Evolutionary conservation across 2,888 invertebrate genomes (phyloP).

Genomic region (Nomada ruficornis): DNA sequence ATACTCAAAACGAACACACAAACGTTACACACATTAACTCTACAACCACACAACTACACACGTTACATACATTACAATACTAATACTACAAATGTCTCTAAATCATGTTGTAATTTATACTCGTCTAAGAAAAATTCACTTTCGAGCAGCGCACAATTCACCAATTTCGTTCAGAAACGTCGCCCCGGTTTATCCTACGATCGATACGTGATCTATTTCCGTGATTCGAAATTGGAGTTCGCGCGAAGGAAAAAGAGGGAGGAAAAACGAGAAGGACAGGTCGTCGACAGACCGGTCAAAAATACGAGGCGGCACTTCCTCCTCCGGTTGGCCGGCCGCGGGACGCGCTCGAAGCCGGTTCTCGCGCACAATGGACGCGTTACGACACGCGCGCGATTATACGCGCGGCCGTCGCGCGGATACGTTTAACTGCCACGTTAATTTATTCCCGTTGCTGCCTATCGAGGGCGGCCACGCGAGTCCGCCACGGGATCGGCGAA

Average conservation of each 20-base stretch:
- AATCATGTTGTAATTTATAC: too few species aligned
- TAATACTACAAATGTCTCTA: too few species aligned
- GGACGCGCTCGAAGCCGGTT: slow-evolving; percentile 68
- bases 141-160: too few species aligned
- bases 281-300: slow-evolving; percentile 31
- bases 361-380: slow-evolving; percentile 75
- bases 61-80: too few species aligned
- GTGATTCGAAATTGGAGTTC: not conserved
- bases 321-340: slow-evolving; percentile 32
- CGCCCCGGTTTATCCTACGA: too few species aligned
- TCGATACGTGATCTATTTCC: not conserved
- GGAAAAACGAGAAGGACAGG: slow-evolving; percentile 12
- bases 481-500: slow-evolving; percentile 61
- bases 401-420: slow-evolving; percentile 63
- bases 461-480: slow-evolving; percentile 72
- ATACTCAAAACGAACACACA: too few species aligned
- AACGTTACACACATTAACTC: too few species aligned
- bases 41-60: too few species aligned
- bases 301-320: slow-evolving; percentile 59
- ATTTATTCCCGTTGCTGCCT: slow-evolving; percentile 75
- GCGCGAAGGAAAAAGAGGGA: not conserved
- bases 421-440: slow-evolving; percentile 74
- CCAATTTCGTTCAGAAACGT: too few species aligned
- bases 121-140: too few species aligned
- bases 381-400: slow-evolving; percentile 75